Percentiles rank a stretch among this genome's conserved stretches.
These are phyloP conservation scores for Dinocampus coccinellae DNA, from an alignment of 2,888 invertebrate species.

Conservation along the genomic window DNA sequence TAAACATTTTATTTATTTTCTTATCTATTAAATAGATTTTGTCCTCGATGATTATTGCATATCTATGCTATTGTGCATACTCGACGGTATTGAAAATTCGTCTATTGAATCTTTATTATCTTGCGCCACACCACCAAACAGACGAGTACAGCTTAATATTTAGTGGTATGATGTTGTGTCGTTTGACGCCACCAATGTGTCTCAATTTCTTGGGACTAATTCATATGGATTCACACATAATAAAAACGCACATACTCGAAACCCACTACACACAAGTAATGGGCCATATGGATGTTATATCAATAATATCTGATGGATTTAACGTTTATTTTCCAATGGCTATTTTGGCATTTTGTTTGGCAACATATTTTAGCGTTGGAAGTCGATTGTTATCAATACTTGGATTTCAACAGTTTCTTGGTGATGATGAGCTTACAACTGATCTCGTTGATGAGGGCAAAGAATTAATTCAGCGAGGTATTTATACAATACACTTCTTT, in stretches of 20 bases:
- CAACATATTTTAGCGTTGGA: conserved; percentile 95
- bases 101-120: conserved; percentile 95
- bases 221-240: conserved; percentile 97
- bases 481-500: conserved; percentile 6
- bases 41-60: conserved; percentile 87
- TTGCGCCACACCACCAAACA: conserved; percentile 98
- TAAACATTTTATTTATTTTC: not conserved
- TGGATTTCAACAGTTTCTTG: conserved; percentile 97
- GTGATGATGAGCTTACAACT: conserved; percentile 92
- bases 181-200: conserved; percentile 97
- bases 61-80: conserved; percentile 97
- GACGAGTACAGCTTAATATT: conserved; percentile 99
- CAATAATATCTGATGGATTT: conserved; percentile 96
- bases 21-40: not conserved
- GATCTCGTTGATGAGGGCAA: conserved; percentile 95
- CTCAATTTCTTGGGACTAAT: conserved; percentile 97
- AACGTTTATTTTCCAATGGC: conserved; percentile 99
- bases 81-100: conserved; percentile 97
- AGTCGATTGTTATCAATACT: conserved; percentile 89
- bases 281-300: conserved; percentile 99
- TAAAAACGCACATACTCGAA: conserved; percentile 83
- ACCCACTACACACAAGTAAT: conserved; percentile 98
- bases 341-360: conserved; percentile 91
- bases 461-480: conserved; percentile 91
- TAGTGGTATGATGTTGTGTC: conserved; percentile 97